Conservation (phyloP, 2,113 vertebrate genomes). For the Isurus oxyrinchus region DNA sequence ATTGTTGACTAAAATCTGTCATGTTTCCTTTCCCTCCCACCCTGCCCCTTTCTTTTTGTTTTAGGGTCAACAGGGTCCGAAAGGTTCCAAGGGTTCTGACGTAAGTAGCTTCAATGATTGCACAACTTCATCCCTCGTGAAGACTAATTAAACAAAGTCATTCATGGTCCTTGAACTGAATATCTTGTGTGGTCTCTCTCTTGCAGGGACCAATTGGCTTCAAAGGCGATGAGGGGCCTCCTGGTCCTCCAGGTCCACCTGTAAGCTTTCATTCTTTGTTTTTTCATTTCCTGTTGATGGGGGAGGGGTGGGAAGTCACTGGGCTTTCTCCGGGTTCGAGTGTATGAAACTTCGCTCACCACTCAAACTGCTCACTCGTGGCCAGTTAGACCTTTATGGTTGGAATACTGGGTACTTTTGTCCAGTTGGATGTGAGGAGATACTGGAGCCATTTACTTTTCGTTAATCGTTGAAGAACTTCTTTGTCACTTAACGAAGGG, state of each 20-base stretch:
- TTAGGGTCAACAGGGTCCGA: constrained; percentile 73
- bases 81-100: constrained; percentile 76
- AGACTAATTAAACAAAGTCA: no score
- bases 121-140: no score
- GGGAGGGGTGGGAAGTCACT: not conserved
- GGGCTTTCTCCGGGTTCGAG: not conserved
- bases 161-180: not conserved
- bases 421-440: not conserved
- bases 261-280: constrained; percentile 54
- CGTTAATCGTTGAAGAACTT: not conserved
- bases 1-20: not conserved
- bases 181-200: not conserved
- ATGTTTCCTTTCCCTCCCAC: no score
- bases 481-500: not conserved
- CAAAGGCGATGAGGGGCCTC: constrained; percentile 63
- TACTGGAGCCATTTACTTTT: not conserved
- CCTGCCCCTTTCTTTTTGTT: not conserved
- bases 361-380: not conserved
- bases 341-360: not conserved
- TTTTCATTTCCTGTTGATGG: not conserved
- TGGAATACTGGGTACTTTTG: not conserved
- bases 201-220: constrained; percentile 63
- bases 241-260: constrained; percentile 64
- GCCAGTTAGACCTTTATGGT: not conserved
- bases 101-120: constrained; percentile 53